Evolutionary conservation across 2,888 invertebrate genomes (phyloP), one percentile per base, ranked within the genome.

Genomic region (Pinctada fucata): DNA sequence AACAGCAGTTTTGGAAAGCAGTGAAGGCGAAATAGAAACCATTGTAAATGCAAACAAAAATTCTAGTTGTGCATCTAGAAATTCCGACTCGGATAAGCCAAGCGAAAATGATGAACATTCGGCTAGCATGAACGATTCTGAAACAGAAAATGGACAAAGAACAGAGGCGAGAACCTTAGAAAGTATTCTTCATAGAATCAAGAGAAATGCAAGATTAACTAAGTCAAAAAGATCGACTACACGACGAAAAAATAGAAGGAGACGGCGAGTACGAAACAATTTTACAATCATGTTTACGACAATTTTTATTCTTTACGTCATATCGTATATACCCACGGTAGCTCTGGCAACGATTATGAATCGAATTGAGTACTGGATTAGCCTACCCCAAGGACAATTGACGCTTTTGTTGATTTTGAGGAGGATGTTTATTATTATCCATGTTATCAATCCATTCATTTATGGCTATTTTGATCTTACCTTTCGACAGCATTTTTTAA

Each of bases 361-460:
- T 3, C 51, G 63, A 3, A 64, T 45, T 2, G 58, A 79, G 5
- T 58, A 75, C 16, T 79, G 79, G 79, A 70, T 58, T 31, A 72
- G 58, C 48, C 66, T 71, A 3, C 51, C 72, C 2, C 48, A 69
- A 48, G 4, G 45, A 2, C 49, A 65, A 47, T 52, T 67, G 50
- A 71, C 64, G 3, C 13, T 79, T 1, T 79, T 65, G 52, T 58
- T 72, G 47, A 67, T 63, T 45, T 50, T 79, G n/a, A 63, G 63
- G 16, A 70, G 75, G 63, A 48, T 79, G 6, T 79, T 70, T 49
- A 47, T 79, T 16, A 63, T 79, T 13, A 79, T 75, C 16, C 79
- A 79, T 63, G 72, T 79, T 16, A 67, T 79, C n/a, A 79, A 79
- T 31, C 79, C 79, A 13, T 66, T 75, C 10, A 79, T 79, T 13